Evolutionary conservation across 2,113 vertebrate species (phyloP).

Genomic region (Paradoxurus hermaphroditus): DNA sequence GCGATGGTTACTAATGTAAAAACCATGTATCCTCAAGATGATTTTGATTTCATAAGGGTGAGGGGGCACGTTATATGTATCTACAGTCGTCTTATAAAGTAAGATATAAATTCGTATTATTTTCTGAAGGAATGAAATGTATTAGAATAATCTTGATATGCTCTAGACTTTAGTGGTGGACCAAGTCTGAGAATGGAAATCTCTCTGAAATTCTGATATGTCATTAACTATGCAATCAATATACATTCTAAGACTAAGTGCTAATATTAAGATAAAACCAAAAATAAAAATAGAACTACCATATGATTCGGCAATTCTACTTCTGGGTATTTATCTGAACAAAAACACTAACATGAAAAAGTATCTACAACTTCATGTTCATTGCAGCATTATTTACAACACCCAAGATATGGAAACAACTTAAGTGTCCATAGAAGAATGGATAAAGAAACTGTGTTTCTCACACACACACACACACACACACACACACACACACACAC

Average conservation of each 20-base stretch:
- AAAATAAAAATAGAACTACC: not conserved
- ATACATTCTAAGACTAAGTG: not conserved
- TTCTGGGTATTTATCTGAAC: not conserved
- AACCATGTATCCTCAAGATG: not conserved
- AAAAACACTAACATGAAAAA: not conserved
- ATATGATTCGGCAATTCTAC: not conserved
- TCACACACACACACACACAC: not conserved
- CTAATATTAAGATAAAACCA: not conserved
- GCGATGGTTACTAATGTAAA: not conserved
- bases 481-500: not conserved
- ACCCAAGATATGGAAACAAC: not conserved
- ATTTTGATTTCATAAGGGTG: not conserved
- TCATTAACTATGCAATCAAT: not conserved
- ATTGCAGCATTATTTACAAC: not conserved
- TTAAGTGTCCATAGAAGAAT: not conserved
- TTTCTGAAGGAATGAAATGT: not conserved
- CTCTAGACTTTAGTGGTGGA: not conserved
- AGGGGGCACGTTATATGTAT: not conserved
- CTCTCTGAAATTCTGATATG: not conserved
- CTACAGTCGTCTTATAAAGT: not conserved
- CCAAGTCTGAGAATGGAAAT: not conserved
- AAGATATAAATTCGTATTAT: not conserved
- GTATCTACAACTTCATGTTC: not conserved
- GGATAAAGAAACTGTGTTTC: not conserved
- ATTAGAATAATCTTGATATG: not conserved